Evolutionary conservation across 2,797 vertebrate genomes (phyloP).

Genomic region (Sebastes cheni): DNA sequence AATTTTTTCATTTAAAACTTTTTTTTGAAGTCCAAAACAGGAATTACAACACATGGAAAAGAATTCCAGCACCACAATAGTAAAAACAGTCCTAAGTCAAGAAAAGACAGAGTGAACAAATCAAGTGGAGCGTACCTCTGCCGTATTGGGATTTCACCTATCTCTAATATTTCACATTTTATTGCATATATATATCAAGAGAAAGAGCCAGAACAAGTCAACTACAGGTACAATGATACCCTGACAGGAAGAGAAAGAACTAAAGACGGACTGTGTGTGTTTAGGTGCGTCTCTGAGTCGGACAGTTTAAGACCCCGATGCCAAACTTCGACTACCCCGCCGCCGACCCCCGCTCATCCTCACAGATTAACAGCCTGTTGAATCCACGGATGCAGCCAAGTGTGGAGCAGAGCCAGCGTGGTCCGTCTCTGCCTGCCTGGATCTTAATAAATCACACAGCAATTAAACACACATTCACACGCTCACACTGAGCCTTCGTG

Average conservation of each 20-base stretch:
- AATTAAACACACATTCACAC: slow-evolving; percentile 51
- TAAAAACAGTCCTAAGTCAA: not conserved
- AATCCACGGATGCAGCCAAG: slow-evolving; percentile 40
- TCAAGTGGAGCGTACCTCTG: not conserved
- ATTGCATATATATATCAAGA: slow-evolving; percentile 10
- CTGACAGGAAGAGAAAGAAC: slow-evolving; percentile 1
- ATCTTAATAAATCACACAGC: slow-evolving; percentile 53
- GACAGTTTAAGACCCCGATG: not conserved
- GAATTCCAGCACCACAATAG: not conserved
- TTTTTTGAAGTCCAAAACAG: not conserved
- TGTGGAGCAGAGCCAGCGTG: slow-evolving; percentile 25
- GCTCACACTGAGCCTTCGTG: not conserved
- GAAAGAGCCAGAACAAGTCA: slow-evolving; percentile 7
- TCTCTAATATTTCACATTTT: slow-evolving; percentile 7
- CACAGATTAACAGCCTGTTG: slow-evolving; percentile 58
- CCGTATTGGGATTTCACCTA: not conserved
- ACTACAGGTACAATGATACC: not conserved
- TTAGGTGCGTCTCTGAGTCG: not conserved
- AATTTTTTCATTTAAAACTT: not conserved
- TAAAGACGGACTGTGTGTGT: slow-evolving; percentile 5
- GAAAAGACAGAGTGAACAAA: slow-evolving; percentile 13
- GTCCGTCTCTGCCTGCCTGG: slow-evolving; percentile 26
- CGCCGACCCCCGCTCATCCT: slow-evolving; percentile 43
- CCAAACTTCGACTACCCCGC: not conserved
- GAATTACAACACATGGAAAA: slow-evolving; percentile 2